phyloP scores from a whole-genome alignment of 2,797 vertebrate genomes.

The Harpagifer antarcticus region DNA sequence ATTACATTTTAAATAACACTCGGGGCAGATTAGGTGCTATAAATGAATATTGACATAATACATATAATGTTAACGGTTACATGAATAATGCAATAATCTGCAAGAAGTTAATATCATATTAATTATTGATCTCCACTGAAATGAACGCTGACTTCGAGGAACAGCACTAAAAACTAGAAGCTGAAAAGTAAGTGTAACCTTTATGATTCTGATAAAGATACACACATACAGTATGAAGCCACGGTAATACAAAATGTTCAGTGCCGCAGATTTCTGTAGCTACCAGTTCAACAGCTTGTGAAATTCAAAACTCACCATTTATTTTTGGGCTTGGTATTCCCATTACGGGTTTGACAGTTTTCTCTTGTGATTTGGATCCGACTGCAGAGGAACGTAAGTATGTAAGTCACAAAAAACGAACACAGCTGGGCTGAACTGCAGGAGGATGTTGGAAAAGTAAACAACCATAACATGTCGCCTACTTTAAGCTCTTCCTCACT shows the following conservation, averaged over 20 bases:
- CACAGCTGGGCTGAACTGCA: constrained; percentile 44
- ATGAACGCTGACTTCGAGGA: neutral
- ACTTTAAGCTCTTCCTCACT: constrained; percentile 33
- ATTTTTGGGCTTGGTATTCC: constrained; percentile 95
- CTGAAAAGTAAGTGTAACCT: neutral
- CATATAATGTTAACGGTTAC: constrained; percentile 9
- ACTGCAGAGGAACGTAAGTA: constrained; percentile 83
- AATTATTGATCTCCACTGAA: neutral
- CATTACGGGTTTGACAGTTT: constrained; percentile 88
- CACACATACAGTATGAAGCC: neutral
- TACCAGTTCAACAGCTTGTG: constrained; percentile 23
- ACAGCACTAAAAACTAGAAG: neutral
- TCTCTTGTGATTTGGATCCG: constrained; percentile 95
- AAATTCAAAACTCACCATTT: constrained; percentile 87
- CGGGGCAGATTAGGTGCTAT: constrained; percentile 8
- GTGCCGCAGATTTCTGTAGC: constrained; percentile 9
- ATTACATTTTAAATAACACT: neutral
- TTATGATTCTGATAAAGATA: neutral
- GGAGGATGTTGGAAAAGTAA: constrained; percentile 40
- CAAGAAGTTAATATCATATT: constrained; percentile 8
- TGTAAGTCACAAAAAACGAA: constrained; percentile 59
- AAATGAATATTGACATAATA: neutral
- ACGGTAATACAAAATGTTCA: neutral
- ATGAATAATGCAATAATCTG: constrained; percentile 6
- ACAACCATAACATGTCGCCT: constrained; percentile 39